Evolutionary conservation across 2,888 invertebrate genomes (phyloP).

Genomic region (Chrysodeixis includens): DNA sequence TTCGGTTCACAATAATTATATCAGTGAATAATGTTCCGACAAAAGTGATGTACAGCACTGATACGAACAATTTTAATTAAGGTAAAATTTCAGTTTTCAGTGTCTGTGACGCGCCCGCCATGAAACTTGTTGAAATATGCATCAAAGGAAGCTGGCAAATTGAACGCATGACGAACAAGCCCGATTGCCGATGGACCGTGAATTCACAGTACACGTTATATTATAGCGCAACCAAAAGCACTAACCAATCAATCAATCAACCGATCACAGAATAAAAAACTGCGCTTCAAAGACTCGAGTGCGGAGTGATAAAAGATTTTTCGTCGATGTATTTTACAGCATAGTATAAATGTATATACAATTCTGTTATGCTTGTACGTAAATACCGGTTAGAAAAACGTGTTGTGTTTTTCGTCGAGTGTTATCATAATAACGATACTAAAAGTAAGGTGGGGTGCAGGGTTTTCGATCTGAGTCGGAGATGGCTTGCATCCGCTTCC

Average conservation of each 20-base stretch:
- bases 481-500: conserved; percentile 69
- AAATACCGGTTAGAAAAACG: conserved; percentile 30
- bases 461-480: conserved; percentile 65
- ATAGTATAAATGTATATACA: conserved; percentile 26
- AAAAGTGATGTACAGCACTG: conserved; percentile 53
- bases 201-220: conserved; percentile 46
- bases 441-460: conserved; percentile 47
- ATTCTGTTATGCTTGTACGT: conserved; percentile 7
- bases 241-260: conserved; percentile 51
- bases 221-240: conserved; percentile 53
- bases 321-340: conserved; percentile 30
- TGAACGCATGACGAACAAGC: conserved; percentile 69
- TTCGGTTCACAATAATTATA: conserved; percentile 41
- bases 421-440: conserved; percentile 54
- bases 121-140: conserved; percentile 75
- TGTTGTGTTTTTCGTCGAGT: conserved; percentile 32
- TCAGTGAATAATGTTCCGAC: conserved; percentile 47
- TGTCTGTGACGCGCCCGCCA: conserved; percentile 52
- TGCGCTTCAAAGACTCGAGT: conserved; percentile 25
- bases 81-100: conserved; percentile 63
- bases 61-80: conserved; percentile 69
- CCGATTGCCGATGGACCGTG: conserved; percentile 64
- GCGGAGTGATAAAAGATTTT: conserved; percentile 43
- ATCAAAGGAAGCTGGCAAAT: conserved; percentile 74
- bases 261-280: conserved; percentile 31